Base-by-base conservation (phyloP, 2,888 invertebrate species). In the Andrena chrysosceles region DNA sequence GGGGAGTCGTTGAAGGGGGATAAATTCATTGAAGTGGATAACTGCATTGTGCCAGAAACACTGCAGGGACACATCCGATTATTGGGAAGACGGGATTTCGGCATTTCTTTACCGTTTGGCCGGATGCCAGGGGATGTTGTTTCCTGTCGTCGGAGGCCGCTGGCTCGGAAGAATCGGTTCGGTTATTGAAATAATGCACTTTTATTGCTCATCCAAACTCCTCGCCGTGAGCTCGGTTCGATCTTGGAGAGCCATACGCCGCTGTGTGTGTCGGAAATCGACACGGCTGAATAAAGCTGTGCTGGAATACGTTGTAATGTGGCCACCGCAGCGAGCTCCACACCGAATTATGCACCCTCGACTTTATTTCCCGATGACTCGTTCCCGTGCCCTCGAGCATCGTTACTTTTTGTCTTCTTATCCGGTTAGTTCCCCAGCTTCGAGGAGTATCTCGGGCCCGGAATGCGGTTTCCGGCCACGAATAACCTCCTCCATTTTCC, bases 111-210 rank as follows among this genome's bases (percentile, higher is more conserved):
- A 89, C 84, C 89, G 85, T 81, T 89, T 93, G 93, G 93, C 91
- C 81, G 80, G 66, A 72, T 83, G 92, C 93, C 93, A 93, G 90
- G 81, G 89, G 90, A 93, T 93, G 93, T 93, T 93, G 93, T 93
- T 93, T 91, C 90, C 92, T 92, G 92, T 93, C 92, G 92, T 91
- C 92, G 89, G 91, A 70, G 91, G 82, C 88, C 89, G 89, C 86
- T 92, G 91, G 91, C 91, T 90, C 87, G 91, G 92, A 93, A 93
- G 90, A 93, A 93, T 93, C 91, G 91, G 85, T 90, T 91, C 89
- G 90, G 91, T 93, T 93, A 93, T 93, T 93, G 93, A 93, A 93
- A 93, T 93, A 92, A 93, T 93, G 91, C 90, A 92, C 89, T 91
- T 92, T 93, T 92, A 92, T 93, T 91, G 89, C 89, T 90, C 84